Conservation (phyloP, 1,140 invertebrate genomes). For the Eciton burchellii region DNA sequence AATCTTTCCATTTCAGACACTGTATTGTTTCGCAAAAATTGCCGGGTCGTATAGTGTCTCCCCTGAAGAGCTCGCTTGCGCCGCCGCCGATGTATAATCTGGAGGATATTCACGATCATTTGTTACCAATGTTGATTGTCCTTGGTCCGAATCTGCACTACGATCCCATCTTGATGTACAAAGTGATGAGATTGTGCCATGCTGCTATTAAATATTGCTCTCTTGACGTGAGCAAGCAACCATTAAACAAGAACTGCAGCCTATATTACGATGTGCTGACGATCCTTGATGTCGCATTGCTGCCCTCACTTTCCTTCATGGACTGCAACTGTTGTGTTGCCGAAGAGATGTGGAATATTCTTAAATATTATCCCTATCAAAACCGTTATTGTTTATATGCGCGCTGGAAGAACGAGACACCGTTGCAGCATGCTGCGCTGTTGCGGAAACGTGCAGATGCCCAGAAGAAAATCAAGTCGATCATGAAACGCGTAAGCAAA, state of each 20-base stretch:
- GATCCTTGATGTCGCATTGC: constrained; percentile 93
- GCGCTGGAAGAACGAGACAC: constrained; percentile 97
- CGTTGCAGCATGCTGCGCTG: constrained; percentile 92
- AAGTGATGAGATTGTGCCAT: constrained; percentile 90
- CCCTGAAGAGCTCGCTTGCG: constrained; percentile 87
- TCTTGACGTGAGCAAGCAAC: constrained; percentile 80
- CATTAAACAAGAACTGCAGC: constrained; percentile 81
- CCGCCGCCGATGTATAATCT: constrained; percentile 88
- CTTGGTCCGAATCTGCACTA: constrained; percentile 95
- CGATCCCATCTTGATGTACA: constrained; percentile 96
- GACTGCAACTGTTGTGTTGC: constrained; percentile 98
- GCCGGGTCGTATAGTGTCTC: constrained; percentile 86
- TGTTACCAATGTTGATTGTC: constrained; percentile 94
- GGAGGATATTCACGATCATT: constrained; percentile 90
- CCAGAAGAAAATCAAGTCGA: constrained; percentile 96
- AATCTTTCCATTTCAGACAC: constrained; percentile 85
- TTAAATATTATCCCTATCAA: constrained; percentile 97
- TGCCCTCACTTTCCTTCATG: constrained; percentile 96
- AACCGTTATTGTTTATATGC: constrained; percentile 96
- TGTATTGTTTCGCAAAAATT: constrained; percentile 91
- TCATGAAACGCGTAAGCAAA: constrained; percentile 99
- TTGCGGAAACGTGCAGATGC: constrained; percentile 93
- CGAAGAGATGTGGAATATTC: constrained; percentile 97
- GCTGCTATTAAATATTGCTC: constrained; percentile 84
- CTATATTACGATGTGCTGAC: constrained; percentile 93